Evolutionary conservation across 2,888 invertebrate species (phyloP).

Genomic region (Hyppa rectilinea): DNA sequence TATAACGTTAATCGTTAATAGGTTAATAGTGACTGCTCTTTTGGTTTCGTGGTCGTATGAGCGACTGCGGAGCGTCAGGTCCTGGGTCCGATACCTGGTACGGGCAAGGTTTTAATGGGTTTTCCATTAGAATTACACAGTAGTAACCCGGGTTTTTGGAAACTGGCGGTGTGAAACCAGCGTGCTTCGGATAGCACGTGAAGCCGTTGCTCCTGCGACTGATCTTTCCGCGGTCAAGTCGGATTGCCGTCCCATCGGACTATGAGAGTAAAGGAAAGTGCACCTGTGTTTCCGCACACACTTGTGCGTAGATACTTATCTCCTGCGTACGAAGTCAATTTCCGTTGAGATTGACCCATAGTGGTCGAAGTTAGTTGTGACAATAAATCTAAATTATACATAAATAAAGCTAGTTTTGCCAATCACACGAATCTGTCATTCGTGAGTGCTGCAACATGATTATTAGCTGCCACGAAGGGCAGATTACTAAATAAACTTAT

Average conservation of each 20-base stretch:
- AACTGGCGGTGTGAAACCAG: background rate
- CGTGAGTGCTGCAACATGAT: conserved; percentile 8
- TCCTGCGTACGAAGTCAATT: too few relatives aligned
- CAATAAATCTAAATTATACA: background rate
- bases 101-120: background rate
- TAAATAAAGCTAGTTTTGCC: background rate
- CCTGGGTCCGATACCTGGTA: background rate
- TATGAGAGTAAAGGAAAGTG: too few relatives aligned
- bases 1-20: background rate
- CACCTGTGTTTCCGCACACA: background rate
- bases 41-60: background rate
- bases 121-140: background rate
- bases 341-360: too few relatives aligned
- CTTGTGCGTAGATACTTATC: too few relatives aligned
- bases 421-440: background rate
- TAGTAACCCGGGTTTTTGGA: background rate
- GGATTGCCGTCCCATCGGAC: background rate
- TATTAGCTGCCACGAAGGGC: conserved; percentile 8
- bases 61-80: background rate
- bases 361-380: background rate
- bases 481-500: conserved; percentile 3
- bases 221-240: background rate
- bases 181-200: too few relatives aligned
- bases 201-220: background rate
- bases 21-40: background rate